phyloP scores from a whole-genome alignment of 2,797 vertebrate species.

The Acridotheres tristis region DNA sequence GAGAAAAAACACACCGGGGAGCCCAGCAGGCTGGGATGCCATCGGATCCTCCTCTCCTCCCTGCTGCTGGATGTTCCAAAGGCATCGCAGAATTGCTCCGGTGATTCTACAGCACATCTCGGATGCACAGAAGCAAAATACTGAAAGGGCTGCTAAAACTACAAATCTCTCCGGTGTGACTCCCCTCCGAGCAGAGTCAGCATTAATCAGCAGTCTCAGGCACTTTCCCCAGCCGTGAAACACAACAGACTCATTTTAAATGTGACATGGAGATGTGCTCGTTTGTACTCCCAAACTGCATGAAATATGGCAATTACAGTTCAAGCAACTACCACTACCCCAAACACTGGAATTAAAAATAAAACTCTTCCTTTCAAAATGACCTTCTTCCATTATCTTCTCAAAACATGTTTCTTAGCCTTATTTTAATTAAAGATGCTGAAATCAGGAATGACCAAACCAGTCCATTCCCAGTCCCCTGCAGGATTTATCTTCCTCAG shows the following conservation, averaged over 20 bases:
- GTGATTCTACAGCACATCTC: neutral
- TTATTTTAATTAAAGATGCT: neutral
- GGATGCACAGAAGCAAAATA: neutral
- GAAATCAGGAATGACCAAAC: neutral
- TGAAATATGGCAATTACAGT: neutral
- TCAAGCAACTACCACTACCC: neutral
- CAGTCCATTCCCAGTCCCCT: neutral
- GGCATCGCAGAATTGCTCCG: neutral
- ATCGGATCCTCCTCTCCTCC: neutral
- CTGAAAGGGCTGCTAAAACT: neutral
- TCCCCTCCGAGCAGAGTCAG: neutral
- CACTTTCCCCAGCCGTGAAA: neutral
- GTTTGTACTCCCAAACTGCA: neutral
- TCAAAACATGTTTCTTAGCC: neutral
- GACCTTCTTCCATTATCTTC: neutral
- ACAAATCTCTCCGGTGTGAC: neutral
- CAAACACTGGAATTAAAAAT: neutral
- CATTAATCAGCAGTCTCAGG: neutral
- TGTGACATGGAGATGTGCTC: neutral
- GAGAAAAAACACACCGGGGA: neutral
- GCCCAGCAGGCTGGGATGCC: neutral
- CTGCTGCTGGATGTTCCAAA: neutral
- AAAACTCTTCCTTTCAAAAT: neutral
- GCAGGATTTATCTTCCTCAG: neutral
- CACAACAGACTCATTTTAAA: neutral